Conservation (phyloP, 2,888 invertebrate species). For the Oscheius onirici region DNA sequence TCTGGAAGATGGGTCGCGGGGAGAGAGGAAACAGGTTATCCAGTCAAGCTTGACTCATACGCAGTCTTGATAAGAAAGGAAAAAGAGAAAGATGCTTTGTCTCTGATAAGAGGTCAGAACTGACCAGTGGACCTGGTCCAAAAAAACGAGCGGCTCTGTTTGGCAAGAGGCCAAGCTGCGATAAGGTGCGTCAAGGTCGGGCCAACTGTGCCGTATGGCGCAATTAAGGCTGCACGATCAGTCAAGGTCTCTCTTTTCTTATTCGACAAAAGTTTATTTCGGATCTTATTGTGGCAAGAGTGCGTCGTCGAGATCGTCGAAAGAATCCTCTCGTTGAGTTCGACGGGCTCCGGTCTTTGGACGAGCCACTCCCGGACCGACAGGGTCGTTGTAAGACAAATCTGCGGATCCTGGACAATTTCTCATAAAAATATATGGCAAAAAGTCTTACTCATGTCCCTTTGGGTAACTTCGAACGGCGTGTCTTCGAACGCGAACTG, state of each 20-base stretch:
- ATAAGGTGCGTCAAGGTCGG: conserved; percentile 26
- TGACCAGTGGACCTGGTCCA: neutral
- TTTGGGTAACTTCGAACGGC: conserved; percentile 52
- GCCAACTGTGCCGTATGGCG: conserved; percentile 2
- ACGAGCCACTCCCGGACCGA: conserved; percentile 73
- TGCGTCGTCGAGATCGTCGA: conserved; percentile 82
- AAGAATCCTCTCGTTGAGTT: conserved; percentile 79
- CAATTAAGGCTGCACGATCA: neutral
- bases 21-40: neutral
- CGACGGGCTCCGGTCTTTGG: conserved; percentile 72
- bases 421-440: neutral
- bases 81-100: neutral
- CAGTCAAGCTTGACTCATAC: neutral
- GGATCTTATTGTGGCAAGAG: conserved; percentile 76
- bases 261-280: too few relatives aligned
- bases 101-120: neutral
- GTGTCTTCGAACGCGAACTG: conserved; percentile 40
- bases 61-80: neutral
- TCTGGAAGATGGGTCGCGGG: neutral
- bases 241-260: neutral
- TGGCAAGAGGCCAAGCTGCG: conserved; percentile 26
- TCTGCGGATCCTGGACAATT: conserved; percentile 57
- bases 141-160: conserved; percentile 3
- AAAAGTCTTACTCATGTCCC: conserved; percentile 52
- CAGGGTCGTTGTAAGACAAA: conserved; percentile 73